Percentiles rank a stretch among this genome's conserved stretches.
phyloP scores from a whole-genome alignment of 2,797 vertebrate species.

The Peromyscus melanophrys region DNA sequence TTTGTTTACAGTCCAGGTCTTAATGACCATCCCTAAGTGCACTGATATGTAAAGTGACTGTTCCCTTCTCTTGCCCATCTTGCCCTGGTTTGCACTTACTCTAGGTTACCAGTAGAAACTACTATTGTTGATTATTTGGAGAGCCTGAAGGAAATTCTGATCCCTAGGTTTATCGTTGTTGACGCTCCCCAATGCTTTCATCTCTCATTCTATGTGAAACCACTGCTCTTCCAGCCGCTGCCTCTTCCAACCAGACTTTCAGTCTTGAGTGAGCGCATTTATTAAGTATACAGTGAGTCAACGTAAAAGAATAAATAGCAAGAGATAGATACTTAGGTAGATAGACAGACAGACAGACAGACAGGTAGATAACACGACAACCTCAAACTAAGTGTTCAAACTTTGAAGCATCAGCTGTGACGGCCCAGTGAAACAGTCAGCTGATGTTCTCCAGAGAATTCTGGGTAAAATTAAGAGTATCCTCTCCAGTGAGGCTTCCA shows the following conservation, averaged over 20 bases:
- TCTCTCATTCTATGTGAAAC: slow-evolving; percentile 38
- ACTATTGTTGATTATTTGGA: slow-evolving; percentile 10
- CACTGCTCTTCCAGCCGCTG: not conserved
- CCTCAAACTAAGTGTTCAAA: not conserved
- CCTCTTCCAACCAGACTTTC: not conserved
- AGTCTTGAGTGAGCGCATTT: not conserved
- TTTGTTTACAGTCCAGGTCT: not conserved
- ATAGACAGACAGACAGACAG: not conserved
- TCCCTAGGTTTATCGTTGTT: slow-evolving; percentile 1
- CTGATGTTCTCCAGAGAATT: not conserved
- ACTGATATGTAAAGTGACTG: not conserved
- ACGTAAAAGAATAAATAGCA: not conserved
- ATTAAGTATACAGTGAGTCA: not conserved
- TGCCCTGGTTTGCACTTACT: slow-evolving; percentile 31
- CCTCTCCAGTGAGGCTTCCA: not conserved
- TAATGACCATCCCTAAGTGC: not conserved
- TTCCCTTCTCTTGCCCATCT: slow-evolving; percentile 24
- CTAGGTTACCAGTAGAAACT: slow-evolving; percentile 49
- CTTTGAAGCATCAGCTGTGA: not conserved
- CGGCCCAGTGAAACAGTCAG: not conserved
- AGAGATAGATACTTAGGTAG: not conserved
- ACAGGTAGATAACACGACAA: not conserved
- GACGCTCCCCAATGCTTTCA: not conserved
- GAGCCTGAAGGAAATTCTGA: not conserved
- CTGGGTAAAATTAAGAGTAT: too few species aligned